Conservation (phyloP, 2,113 vertebrate species). For the Poeciliopsis prolifica region DNA sequence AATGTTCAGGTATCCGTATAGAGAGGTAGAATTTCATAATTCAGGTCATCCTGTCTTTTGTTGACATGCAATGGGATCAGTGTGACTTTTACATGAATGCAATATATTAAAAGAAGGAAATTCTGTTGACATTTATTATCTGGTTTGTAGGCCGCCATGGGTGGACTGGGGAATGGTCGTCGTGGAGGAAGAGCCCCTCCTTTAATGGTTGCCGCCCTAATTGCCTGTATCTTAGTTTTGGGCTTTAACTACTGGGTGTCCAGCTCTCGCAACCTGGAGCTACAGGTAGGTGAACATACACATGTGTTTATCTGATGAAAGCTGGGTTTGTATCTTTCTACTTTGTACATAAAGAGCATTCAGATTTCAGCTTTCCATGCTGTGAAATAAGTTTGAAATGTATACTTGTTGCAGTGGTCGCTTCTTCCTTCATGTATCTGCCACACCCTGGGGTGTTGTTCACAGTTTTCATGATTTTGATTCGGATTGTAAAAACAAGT, state of each 20-base stretch:
- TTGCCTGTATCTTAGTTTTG: conserved; percentile 87
- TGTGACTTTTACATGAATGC: neutral
- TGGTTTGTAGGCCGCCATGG: conserved; percentile 75
- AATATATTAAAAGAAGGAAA: neutral
- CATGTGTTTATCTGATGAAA: neutral
- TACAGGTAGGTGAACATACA: conserved; percentile 82
- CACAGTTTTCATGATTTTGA: neutral
- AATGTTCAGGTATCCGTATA: neutral
- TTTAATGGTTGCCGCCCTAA: conserved; percentile 85
- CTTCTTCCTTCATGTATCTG: neutral
- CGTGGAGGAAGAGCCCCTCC: conserved; percentile 89
- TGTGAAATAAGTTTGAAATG: neutral
- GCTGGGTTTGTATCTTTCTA: neutral
- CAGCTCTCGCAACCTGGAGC: conserved; percentile 87
- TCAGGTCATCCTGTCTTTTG: conserved; percentile 1
- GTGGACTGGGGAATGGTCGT: conserved; percentile 87
- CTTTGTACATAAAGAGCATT: neutral
- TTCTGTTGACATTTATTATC: conserved; percentile 9
- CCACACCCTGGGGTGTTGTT: neutral
- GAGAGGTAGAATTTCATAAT: neutral
- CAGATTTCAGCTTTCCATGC: neutral
- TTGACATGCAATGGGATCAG: neutral
- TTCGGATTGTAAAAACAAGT: neutral
- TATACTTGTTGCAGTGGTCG: neutral
- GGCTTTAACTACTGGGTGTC: conserved; percentile 97